Evolutionary conservation across 2,888 invertebrate genomes (phyloP).

Genomic region (Callyntrura guangdongensis): DNA sequence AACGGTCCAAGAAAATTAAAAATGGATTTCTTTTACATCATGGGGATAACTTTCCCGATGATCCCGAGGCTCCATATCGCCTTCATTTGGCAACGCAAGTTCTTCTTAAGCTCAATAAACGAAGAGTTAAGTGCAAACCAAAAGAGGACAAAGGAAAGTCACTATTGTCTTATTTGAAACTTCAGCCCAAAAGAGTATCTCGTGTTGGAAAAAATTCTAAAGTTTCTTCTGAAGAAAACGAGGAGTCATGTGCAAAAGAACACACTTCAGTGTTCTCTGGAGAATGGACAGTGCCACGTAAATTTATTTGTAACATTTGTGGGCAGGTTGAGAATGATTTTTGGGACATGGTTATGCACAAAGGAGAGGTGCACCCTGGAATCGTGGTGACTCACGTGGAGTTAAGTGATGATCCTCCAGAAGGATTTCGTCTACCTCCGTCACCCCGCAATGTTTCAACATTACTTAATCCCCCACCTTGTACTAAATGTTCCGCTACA

Average conservation of each 20-base stretch:
- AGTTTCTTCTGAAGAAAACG: slow-evolving; percentile 11
- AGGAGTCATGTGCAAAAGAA: background rate
- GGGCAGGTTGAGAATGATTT: slow-evolving; percentile 82
- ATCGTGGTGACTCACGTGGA: slow-evolving; percentile 84
- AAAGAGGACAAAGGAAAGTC: slow-evolving; percentile 84
- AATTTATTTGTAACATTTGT: slow-evolving; percentile 83
- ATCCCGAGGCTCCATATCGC: slow-evolving; percentile 83
- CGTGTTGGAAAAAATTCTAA: slow-evolving; percentile 80
- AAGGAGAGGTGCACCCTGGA: slow-evolving; percentile 84
- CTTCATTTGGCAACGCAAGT: slow-evolving; percentile 84
- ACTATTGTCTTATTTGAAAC: slow-evolving; percentile 83
- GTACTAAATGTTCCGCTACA: slow-evolving; percentile 82
- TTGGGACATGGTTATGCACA: slow-evolving; percentile 84
- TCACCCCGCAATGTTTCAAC: slow-evolving; percentile 40
- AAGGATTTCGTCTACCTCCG: slow-evolving; percentile 63
- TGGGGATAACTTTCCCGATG: slow-evolving; percentile 84
- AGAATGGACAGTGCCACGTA: slow-evolving; percentile 82
- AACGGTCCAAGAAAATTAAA: slow-evolving; percentile 80
- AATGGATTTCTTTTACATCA: slow-evolving; percentile 84
- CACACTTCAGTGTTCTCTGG: slow-evolving; percentile 82
- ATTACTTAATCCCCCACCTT: slow-evolving; percentile 75
- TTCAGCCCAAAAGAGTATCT: slow-evolving; percentile 82
- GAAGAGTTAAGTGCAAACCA: slow-evolving; percentile 82
- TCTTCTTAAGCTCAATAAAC: slow-evolving; percentile 83
- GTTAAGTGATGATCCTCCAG: slow-evolving; percentile 73